Base-by-base conservation (phyloP, 2,113 vertebrate species). In the Suricata suricatta region DNA sequence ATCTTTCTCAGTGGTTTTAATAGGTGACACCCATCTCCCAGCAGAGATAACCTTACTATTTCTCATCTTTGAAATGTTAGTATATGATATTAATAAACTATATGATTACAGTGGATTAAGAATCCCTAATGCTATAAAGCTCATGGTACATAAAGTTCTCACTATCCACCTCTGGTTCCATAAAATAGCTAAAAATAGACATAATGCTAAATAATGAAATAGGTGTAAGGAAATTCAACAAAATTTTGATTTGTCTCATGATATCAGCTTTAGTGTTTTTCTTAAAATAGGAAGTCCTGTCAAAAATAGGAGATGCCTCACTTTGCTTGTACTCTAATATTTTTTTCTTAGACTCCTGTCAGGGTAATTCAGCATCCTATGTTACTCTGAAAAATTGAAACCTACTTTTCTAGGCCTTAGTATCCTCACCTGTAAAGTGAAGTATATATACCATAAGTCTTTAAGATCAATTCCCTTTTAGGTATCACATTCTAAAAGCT, bases 211-310 rank as follows among this genome's bases (percentile, higher is more conserved):
- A 81, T 1, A 93, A 8, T 77, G 33, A 90, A 89, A 41, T 69
- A 82, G 33, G 16, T n/a, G 0, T 76, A 74, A 97, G 60, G 38
- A 88, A 94, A 63, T 60, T 19, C 25, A 88, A 29, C 12, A 79
- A 66, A 96, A 89, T 68, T 89, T 12, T 72, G 13, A 72, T 63
- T 88, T 88, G 96, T 89, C n/a, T 96, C 57, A 63, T 66, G 31
- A 84, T 85, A 52, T 29, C 85, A 64, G 90, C 66, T 93, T 95
- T 64, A 89, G 88, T 86, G 5, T 83, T 60, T 92, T 92, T 86
- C 41, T 83, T 82, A 83, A 74, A 80, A 64, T 79, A 50, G 35
- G n/a, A 92, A 88, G 29, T 91, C 69, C 5, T 83, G 9, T 84
- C 5, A 64, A 87, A 96, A 95, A 71, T 83, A 77, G 54, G 74